Evolutionary conservation across 2,888 invertebrate genomes (phyloP), one percentile per base, ranked within the genome.

Genomic region (Acleris sparsana): DNA sequence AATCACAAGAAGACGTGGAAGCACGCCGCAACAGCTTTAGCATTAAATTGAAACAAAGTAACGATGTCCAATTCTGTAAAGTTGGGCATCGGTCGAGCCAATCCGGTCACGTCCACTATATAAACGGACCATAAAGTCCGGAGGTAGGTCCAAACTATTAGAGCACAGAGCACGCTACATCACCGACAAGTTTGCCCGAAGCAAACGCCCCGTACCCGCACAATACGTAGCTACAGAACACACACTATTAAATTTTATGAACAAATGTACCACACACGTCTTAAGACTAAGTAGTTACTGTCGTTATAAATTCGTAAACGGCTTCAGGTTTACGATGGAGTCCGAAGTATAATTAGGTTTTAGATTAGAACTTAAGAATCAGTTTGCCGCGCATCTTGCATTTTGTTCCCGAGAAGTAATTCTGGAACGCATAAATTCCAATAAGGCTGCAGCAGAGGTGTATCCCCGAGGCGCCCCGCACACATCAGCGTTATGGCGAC

Each of bases 401-500:
- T 46, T 11, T 43, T 46, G n/a, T 57, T 46, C 9, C 25, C 22
- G 22, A 58, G 39, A 46, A 7, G 25, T 18, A 13, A 49, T 33
- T 20, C 48, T 58, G 48, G 20, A 58, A 44, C 44, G 25, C 51
- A 43, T 52, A 60, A 60, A 64, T 64, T 48, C 20, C 59, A 64
- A 64, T 64, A 64, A 64, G 55, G 44, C 48, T 48, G 39, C 18
- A 58, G 57, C 11, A 57, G 53, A 57, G 61, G 52, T 61, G 44
- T 61, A 44, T 51, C 56, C 56, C 55, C 55, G 29, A 18, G 60
- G 22, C 60, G 44, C 9, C 62, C 59, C 63, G 57, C 55, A 58
- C 53, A 18, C 80, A 82, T 75, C 72, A 74, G 73, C 73, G 74
- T 70, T 75, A 78, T 74, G 78, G 79, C 77, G 73, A 78, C 75